Evolutionary conservation across 2,113 vertebrate genomes (phyloP).

Genomic region (Neopipo cinnamomea): DNA sequence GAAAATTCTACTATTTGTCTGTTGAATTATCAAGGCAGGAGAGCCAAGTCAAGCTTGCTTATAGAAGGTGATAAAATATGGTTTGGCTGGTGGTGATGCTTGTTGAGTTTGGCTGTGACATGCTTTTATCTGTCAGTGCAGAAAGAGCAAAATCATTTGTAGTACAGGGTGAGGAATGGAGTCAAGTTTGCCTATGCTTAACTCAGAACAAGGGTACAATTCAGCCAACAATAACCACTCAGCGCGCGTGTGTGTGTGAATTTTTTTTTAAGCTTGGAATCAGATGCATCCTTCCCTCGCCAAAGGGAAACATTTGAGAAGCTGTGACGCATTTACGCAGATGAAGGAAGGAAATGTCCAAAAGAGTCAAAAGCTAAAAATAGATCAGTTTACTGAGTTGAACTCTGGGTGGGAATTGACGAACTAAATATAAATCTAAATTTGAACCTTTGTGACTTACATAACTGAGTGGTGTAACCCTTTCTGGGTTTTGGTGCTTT

Average conservation of each 20-base stretch:
- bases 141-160: not conserved
- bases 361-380: slow-evolving; percentile 61
- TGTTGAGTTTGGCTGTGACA: not conserved
- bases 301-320: slow-evolving; percentile 56
- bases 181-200: not conserved
- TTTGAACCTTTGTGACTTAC: slow-evolving; percentile 17
- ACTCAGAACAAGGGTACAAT: not conserved
- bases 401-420: slow-evolving; percentile 29
- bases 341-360: slow-evolving; percentile 65
- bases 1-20: not conserved
- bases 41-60: not conserved
- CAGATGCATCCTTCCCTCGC: slow-evolving; percentile 39
- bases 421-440: slow-evolving; percentile 48
- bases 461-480: not conserved
- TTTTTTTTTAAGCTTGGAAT: slow-evolving; percentile 32
- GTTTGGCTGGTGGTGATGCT: not conserved
- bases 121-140: not conserved
- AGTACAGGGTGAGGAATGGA: not conserved
- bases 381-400: slow-evolving; percentile 46
- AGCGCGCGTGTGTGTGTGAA: not conserved
- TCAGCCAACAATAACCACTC: slow-evolving; percentile 10
- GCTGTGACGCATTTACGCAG: slow-evolving; percentile 57
- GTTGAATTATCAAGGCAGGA: not conserved
- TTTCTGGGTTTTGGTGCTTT: not conserved
- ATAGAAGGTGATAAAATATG: not conserved